These are phyloP conservation scores for Myxocyprinus asiaticus DNA, from an alignment of 2,113 vertebrate genomes.

Conservation along the genomic window DNA sequence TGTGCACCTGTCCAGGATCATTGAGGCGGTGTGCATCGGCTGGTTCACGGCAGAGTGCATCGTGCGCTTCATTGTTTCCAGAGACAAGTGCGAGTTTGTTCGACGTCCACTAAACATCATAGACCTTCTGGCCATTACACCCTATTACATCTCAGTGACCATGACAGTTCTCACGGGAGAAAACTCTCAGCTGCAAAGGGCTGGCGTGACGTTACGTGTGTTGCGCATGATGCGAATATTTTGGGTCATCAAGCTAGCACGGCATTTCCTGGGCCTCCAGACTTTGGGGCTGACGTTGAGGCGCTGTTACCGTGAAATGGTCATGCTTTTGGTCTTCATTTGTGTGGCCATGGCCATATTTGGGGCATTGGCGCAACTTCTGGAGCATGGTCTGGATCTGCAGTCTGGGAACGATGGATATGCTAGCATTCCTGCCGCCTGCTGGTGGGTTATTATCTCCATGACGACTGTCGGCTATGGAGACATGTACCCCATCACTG, in stretches of 20 bases:
- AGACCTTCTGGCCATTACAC: conserved; percentile 92
- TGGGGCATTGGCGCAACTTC: conserved; percentile 91
- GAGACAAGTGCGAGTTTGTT: conserved; percentile 94
- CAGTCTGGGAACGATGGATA: conserved; percentile 90
- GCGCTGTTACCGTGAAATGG: conserved; percentile 96
- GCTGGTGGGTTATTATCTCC: conserved; percentile 99
- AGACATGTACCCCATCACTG: conserved; percentile 94
- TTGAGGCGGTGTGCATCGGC: conserved; percentile 95
- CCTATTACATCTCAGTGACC: conserved; percentile 91
- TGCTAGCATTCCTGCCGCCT: conserved; percentile 93
- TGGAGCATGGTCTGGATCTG: conserved; percentile 92
- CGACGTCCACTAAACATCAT: conserved; percentile 95
- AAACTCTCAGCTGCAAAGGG: conserved; percentile 93
- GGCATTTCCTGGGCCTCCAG: conserved; percentile 95
- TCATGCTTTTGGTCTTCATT: conserved; percentile 94
- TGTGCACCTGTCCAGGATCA: conserved; percentile 79
- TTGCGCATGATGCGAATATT: conserved; percentile 95
- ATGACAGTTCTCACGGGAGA: conserved; percentile 90
- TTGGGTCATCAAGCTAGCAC: conserved; percentile 96
- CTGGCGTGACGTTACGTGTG: conserved; percentile 90
- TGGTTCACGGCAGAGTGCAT: conserved; percentile 98
- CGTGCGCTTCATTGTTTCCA: conserved; percentile 91
- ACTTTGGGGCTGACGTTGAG: conserved; percentile 93
- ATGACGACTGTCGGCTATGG: conserved; percentile 98
- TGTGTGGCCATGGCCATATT: conserved; percentile 98